Base-by-base conservation (phyloP, 2,797 vertebrate species). In the Mycteria americana region DNA sequence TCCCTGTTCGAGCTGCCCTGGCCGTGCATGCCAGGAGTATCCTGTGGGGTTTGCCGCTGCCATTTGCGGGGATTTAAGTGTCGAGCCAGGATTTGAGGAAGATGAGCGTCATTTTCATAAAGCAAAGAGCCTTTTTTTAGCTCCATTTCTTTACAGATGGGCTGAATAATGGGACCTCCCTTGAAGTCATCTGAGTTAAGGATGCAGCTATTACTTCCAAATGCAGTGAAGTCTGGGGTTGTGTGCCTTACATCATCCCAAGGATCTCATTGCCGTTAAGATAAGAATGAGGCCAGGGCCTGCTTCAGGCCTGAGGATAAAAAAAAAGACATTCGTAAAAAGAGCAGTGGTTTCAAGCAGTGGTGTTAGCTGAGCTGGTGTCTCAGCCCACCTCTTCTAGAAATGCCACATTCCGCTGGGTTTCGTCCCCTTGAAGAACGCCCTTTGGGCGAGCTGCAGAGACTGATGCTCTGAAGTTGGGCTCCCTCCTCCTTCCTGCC, bases 191-290 rank as follows among this genome's bases (percentile, higher is more conserved):
- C 63, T 67, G 59, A 67, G 54, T 80, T 89, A 84, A 86, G 67
- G 83, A 73, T 39, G 18, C 51, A 43, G 67, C 70, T 96, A 77
- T 92, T 96, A 89, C 65, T 94, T 94, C 63, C 63, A 85, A 97
- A 90, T 88, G 93, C 89, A 88, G 67, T 69, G 59, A 70, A 62
- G 48, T 48, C 63, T 51, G 51, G 23, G 60, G 35, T 19, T 81
- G 11, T 70, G 56, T 84, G 76, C 65, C 65, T 95, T 77, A 51
- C 12, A 45, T 62, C 25, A 30, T 68, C 43, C 37, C 59, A 68
- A 68, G 76, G 27, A 93, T 48, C 85, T 54, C 27, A 39, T 15
- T 84, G 46, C 69, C 14, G 2, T 78, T 78, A 75, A 83, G 65
- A 81, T 51, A 53, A 81, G 39, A 84, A 84, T 84, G 82, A 90